A percentile compares a stretch with the other conserved stretches of the same genome.
Evolutionary conservation across 2,113 vertebrate species (phyloP).

Genomic region (Catagonus wagneri): DNA sequence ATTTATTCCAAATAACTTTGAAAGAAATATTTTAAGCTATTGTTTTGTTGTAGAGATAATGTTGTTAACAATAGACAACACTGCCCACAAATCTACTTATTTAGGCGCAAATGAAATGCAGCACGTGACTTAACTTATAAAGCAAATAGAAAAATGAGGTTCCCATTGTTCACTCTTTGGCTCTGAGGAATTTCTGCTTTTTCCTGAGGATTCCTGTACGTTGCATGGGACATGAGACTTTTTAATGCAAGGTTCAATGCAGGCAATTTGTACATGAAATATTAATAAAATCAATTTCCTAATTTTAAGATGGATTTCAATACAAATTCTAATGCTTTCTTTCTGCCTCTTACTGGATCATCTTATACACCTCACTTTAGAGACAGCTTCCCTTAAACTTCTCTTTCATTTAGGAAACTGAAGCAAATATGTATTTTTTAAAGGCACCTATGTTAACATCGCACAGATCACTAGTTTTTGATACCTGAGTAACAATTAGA

Average conservation of each 20-base stretch:
- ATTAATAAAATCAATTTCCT: background rate
- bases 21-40: background rate
- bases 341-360: background rate
- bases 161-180: background rate
- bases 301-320: constrained; percentile 32
- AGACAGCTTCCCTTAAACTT: background rate
- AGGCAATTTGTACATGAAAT: background rate
- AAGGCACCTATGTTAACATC: constrained; percentile 12
- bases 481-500: constrained; percentile 6
- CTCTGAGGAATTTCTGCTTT: background rate
- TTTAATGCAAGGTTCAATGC: background rate
- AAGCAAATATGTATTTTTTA: background rate
- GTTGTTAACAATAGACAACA: background rate
- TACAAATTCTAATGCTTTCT: background rate
- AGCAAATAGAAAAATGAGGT: background rate
- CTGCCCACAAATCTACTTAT: background rate
- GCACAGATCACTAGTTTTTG: background rate
- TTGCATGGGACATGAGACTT: background rate
- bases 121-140: background rate
- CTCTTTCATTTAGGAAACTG: background rate
- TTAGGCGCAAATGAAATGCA: background rate
- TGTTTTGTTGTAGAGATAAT: background rate
- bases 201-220: background rate
- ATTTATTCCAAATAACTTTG: background rate
- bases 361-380: background rate